A percentile compares a stretch with the other conserved stretches of the same genome.
These are phyloP conservation scores for Crypturellus tataupa DNA, from an alignment of 2,797 vertebrate species.

Conservation along the genomic window DNA sequence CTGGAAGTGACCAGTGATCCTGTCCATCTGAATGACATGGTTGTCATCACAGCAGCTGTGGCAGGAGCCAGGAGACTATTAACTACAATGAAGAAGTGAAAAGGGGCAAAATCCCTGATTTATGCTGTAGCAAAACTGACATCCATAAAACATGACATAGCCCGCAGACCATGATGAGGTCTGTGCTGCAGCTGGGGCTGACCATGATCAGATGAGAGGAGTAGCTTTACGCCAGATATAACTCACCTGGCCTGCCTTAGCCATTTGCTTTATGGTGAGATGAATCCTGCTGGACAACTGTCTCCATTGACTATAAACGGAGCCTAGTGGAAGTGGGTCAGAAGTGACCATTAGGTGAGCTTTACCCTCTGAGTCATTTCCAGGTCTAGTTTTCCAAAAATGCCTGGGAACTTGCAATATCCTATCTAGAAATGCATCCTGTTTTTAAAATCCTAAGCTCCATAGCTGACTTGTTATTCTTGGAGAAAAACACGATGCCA, in stretches of 20 bases:
- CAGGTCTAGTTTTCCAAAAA: not conserved
- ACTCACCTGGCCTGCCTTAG: not conserved
- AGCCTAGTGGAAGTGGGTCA: fast-evolving
- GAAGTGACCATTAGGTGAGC: not conserved
- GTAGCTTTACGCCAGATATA: not conserved
- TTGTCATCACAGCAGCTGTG: not conserved
- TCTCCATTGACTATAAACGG: not conserved
- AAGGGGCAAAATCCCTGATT: not conserved
- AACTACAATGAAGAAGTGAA: not conserved
- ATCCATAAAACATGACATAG: not conserved
- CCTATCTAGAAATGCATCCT: not conserved
- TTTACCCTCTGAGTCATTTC: not conserved
- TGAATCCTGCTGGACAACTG: not conserved
- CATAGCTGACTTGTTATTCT: not conserved
- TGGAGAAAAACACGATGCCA: not conserved
- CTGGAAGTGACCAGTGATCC: constrained; percentile 1
- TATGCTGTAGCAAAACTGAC: not conserved
- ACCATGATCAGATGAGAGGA: not conserved
- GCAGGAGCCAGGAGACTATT: not conserved
- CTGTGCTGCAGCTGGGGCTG: not conserved
- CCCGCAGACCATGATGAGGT: not conserved
- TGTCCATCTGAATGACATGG: not conserved
- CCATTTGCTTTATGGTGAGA: not conserved
- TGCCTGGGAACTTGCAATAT: not conserved
- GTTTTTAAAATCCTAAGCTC: not conserved